These are phyloP conservation scores for Dipodomys merriami DNA, from an alignment of 2,113 vertebrate species.

Conservation along the genomic window DNA sequence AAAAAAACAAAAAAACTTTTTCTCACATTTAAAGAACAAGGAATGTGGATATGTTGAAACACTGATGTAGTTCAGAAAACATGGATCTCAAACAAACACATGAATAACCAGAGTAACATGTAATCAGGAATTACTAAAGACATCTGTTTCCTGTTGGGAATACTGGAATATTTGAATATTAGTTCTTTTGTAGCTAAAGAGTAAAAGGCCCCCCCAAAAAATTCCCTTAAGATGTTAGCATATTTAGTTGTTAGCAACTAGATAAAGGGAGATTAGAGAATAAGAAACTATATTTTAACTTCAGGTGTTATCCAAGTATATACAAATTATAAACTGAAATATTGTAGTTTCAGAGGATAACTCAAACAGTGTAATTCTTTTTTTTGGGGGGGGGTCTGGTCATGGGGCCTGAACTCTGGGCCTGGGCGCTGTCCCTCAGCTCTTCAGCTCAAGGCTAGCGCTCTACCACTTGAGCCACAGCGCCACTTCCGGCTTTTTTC, in stretches of 20 bases:
- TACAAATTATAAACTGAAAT: too few species aligned
- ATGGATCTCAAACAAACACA: background rate
- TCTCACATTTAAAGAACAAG: background rate
- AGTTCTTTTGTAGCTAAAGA: background rate
- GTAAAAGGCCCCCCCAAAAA: background rate
- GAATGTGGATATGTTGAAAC: background rate
- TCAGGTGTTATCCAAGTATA: too few species aligned
- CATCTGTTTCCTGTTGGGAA: too few species aligned
- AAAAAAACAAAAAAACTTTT: background rate
- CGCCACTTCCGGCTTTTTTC: too few species aligned
- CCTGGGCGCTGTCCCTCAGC: too few species aligned
- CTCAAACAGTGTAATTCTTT: too few species aligned
- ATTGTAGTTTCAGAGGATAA: too few species aligned
- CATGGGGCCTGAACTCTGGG: too few species aligned
- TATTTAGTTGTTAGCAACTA: background rate
- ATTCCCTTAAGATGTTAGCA: background rate
- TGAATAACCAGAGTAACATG: background rate
- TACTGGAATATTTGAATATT: background rate
- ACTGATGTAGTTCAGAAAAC: background rate
- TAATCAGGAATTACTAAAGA: too few species aligned
- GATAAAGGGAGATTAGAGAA: background rate
- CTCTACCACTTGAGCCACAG: too few species aligned
- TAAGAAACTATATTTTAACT: background rate
- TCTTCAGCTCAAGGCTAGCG: too few species aligned
- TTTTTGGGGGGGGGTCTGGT: too few species aligned